Evolutionary conservation across 2,797 vertebrate species (phyloP).

Genomic region (Catharus ustulatus): DNA sequence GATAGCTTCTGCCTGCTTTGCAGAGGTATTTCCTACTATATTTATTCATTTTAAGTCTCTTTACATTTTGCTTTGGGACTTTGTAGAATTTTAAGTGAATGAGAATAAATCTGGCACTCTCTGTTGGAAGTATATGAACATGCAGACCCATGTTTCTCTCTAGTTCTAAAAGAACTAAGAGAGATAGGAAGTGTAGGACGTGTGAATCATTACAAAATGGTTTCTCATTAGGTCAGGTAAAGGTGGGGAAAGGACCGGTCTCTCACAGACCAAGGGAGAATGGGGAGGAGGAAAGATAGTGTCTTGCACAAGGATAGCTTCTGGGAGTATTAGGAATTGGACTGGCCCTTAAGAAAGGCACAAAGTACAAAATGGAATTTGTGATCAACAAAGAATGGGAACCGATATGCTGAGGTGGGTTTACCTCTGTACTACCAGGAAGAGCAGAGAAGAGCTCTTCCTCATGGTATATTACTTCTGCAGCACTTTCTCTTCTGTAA

Average conservation of each 20-base stretch:
- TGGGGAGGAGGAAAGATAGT: background rate
- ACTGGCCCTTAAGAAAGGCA: background rate
- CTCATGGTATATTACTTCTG: background rate
- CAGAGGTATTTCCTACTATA: background rate
- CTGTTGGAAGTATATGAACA: background rate
- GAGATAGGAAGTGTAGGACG: background rate
- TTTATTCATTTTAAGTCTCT: conserved; percentile 40
- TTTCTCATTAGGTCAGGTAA: background rate
- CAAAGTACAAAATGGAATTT: background rate
- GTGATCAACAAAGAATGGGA: background rate
- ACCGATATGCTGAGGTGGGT: background rate
- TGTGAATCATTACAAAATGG: background rate
- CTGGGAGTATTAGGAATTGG: background rate
- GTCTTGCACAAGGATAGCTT: background rate
- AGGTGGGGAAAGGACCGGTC: background rate
- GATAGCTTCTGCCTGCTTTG: conserved; percentile 18
- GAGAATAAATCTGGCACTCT: background rate
- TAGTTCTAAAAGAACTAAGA: background rate
- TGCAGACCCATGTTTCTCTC: background rate
- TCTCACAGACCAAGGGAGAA: background rate
- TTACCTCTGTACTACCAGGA: background rate
- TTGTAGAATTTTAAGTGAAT: background rate
- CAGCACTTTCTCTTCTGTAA: background rate
- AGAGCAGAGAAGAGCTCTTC: background rate
- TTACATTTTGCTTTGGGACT: background rate